Evolutionary conservation across 2,888 invertebrate species (phyloP).

Genomic region (Tortricodes alternella): DNA sequence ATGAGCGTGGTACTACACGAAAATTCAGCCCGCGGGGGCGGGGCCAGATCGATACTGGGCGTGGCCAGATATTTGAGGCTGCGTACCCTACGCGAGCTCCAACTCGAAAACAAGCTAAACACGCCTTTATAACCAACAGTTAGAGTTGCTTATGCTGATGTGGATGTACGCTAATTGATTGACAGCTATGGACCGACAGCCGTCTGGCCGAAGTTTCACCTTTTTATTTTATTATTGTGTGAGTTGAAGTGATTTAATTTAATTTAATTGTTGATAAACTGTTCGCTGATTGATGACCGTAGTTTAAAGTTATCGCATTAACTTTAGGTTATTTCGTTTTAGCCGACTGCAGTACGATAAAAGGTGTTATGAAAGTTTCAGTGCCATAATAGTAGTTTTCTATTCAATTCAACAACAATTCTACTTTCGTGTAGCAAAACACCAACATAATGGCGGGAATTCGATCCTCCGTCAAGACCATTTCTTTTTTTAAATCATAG

Average conservation of each 20-base stretch:
- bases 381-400: too few species aligned
- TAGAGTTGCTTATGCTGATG: neutral
- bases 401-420: too few species aligned
- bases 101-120: neutral
- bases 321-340: too few species aligned
- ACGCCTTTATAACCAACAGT: neutral
- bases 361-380: too few species aligned
- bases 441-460: too few species aligned
- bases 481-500: too few species aligned
- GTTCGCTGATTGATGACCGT: neutral
- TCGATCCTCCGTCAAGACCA: too few species aligned
- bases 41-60: conserved; percentile 67
- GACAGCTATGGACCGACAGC: conserved; percentile 74
- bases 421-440: too few species aligned
- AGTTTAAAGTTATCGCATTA: neutral
- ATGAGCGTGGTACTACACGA: conserved; percentile 37
- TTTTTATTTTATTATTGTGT: conserved; percentile 78
- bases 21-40: conserved; percentile 69
- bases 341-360: too few species aligned
- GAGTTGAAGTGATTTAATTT: conserved; percentile 35
- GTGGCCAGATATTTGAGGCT: conserved; percentile 62
- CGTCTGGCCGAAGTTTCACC: conserved; percentile 61
- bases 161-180: conserved; percentile 66
- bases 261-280: conserved; percentile 31
- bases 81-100: conserved; percentile 60